phyloP scores from a whole-genome alignment of 2,888 invertebrate genomes.

The Polydrusus pterygomalis region DNA sequence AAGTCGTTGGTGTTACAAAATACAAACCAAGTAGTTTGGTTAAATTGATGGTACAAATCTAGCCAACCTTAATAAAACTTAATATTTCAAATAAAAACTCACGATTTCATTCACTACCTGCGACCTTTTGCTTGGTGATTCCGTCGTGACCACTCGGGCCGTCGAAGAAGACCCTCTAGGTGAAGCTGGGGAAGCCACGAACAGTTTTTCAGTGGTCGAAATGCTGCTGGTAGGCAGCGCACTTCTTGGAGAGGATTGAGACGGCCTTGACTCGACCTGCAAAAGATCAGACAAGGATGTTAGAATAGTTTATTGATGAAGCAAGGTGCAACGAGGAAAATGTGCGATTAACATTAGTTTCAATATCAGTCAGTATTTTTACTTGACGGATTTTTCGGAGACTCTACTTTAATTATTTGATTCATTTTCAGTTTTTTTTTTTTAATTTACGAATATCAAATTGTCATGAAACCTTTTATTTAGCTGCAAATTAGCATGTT shows the following conservation, averaged over 20 bases:
- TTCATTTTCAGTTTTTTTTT: too few relatives aligned
- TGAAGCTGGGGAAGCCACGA: constrained; percentile 57
- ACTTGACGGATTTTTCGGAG: neutral
- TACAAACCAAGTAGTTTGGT: too few relatives aligned
- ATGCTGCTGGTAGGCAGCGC: constrained; percentile 26
- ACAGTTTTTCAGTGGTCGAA: constrained; percentile 48
- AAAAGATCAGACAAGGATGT: neutral
- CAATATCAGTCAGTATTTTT: neutral
- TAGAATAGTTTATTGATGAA: constrained; percentile 10
- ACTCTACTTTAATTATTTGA: neutral
- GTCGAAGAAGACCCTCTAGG: constrained; percentile 38
- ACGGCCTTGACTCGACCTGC: constrained; percentile 40
- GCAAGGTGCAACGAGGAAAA: neutral
- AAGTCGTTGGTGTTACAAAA: neutral
- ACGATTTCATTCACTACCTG: constrained; percentile 42
- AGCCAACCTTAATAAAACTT: neutral
- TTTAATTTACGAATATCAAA: too few relatives aligned
- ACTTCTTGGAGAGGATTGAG: constrained; percentile 28
- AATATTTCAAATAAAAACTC: constrained; percentile 19
- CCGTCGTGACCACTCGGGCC: constrained; percentile 36
- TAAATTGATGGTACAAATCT: too few relatives aligned
- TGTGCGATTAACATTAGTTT: neutral
- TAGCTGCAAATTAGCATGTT: too few relatives aligned
- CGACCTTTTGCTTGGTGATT: constrained; percentile 24
- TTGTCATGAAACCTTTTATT: too few relatives aligned